Evolutionary conservation across 2,797 vertebrate species (phyloP), one percentile per base, ranked within the genome.

Genomic region (Carapus acus): DNA sequence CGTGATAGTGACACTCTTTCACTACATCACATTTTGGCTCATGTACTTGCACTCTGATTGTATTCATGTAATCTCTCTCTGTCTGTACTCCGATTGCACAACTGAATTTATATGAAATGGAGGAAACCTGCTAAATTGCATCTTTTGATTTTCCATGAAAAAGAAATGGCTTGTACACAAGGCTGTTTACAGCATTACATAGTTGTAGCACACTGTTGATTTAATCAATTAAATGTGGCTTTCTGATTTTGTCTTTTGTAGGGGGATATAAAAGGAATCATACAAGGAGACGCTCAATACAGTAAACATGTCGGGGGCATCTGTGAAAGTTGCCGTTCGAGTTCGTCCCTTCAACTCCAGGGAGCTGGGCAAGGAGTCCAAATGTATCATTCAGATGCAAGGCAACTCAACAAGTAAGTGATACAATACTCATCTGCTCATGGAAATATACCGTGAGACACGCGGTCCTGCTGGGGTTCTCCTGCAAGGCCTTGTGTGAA

Each of bases 321-420:
- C 96, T 0, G 96, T 99, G 72, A 99, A 99, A 88, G 96, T 99
- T 59, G 94, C 94, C 33, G 96, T 98, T 46, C 89, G 96, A 34
- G 96, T 98, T 42, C 88, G 96, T 46, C 96, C 96, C 71, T 99
- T 99, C 86, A 99, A 99, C 65, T 90, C 94, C 53, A 90, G 96
- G 67, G 96, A 99, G 77, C 92, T 76, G 54, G 78, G 92, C 90
- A 98, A 96, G 74, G 96, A 99, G 0, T 96, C 96, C 56, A 97
- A 97, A 87, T 99, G 96, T 83, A 99, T 99, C 80, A 99, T 99
- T 81, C 96, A 98, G 86, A 99, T 99, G 96, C 96, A 98, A 84
- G 96, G 96, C 84, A 98, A 92, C 82, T 92, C 92, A 8, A 99
- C 96, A 77, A 96, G 96, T 99, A 88, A 98, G 96, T 94, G 41